Base-by-base conservation (phyloP, 1,140 invertebrate genomes). In the Panagrolaimus sp. region DNA sequence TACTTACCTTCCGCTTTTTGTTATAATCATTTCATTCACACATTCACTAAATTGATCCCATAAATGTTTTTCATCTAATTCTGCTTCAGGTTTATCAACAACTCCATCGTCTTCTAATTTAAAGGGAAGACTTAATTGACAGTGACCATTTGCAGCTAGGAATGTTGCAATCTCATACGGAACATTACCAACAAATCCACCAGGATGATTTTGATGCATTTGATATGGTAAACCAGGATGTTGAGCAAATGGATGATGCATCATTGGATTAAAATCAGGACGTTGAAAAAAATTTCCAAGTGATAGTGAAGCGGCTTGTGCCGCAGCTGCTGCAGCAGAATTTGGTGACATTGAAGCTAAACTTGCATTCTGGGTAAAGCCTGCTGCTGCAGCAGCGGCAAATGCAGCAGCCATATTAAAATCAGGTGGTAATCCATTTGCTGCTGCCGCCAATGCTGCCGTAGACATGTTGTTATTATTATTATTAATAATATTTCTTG, bases 1-100 rank as follows among this genome's bases (percentile, higher is more conserved):
- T 26, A 68, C 77, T 74, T 69, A 86, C 85, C 84, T 78, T 74
- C 84, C 84, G 17, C 80, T 75, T 70, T 85, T 85, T 0, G 85
- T 85, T 75, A 85, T 85, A 66, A 85, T 85, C 84, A 84, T 84
- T 74, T 84, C 84, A 15, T 84, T 84, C 10, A 83, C 81, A 43
- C 76, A 74, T 14, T 83, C 74, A 69, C 80, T 75, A 68, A 85
- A 85, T 69, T 79, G 72, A 32, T 82, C 74, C 85, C 85, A 85
- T 46, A 85, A 71, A 12, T 84, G 81, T 69, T 83, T 77, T 70
- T 87, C 87, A 63, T 86, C 85, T 65, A 87, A 74, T 43, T 84
- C 81, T 3, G 86, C 84, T 32, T 77, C 71, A n/a, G 77, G 77
- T 66, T 78, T 66, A 65, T 78, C 77, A 9, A 52, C 43, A 10